Conservation (phyloP, 2,797 vertebrate genomes). For the Dipus sagitta region DNA sequence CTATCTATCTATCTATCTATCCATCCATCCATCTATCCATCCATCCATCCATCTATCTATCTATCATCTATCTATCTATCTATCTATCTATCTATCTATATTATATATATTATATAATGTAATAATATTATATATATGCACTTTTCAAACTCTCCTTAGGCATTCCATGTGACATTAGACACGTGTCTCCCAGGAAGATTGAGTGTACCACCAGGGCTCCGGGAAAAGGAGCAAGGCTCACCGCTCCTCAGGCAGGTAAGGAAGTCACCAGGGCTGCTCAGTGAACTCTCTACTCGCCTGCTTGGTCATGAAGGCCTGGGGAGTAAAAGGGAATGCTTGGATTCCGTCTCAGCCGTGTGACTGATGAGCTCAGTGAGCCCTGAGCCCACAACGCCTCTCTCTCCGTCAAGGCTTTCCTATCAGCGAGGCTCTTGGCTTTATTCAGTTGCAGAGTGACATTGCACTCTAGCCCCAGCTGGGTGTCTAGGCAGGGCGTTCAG, state of each 20-base stretch:
- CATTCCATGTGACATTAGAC: constrained; percentile 82
- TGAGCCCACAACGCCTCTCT: neutral
- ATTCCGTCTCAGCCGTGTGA: neutral
- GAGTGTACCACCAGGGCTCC: constrained; percentile 82
- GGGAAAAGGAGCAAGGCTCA: neutral
- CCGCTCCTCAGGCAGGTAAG: constrained; percentile 86
- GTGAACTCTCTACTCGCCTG: neutral
- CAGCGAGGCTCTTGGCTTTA: neutral
- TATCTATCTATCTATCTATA: no score
- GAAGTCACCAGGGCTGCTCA: neutral
- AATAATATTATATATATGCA: neutral
- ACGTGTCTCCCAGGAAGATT: constrained; percentile 82
- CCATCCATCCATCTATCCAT: no score
- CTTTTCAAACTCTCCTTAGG: constrained; percentile 76
- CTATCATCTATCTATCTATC: neutral
- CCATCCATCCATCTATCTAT: no score
- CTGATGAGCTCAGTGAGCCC: neutral
- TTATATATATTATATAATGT: no score
- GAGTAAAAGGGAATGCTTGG: neutral
- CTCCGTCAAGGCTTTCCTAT: neutral
- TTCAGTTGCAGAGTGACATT: neutral
- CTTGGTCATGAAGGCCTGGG: neutral
- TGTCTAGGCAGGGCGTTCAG: neutral
- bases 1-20: no score
- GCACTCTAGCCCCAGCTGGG: neutral